Percentiles rank a stretch among this genome's conserved stretches.
Evolutionary conservation across 2,888 invertebrate genomes (phyloP).

Genomic region (Hoplodrina ambigua): DNA sequence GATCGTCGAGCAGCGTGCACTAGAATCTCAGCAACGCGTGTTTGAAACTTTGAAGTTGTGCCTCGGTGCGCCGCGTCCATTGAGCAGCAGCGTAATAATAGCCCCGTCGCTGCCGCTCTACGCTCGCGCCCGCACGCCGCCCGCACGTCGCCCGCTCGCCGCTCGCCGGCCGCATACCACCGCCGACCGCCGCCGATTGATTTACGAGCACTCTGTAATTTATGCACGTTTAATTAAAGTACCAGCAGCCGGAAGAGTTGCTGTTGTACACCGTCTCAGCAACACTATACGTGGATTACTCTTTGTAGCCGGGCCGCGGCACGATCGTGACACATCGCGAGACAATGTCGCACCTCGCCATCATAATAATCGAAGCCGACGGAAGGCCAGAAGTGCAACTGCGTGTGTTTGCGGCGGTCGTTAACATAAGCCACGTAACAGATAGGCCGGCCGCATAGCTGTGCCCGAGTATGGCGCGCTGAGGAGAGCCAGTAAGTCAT

Average conservation of each 20-base stretch:
- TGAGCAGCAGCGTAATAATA: slow-evolving; percentile 71
- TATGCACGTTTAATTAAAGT: slow-evolving; percentile 88
- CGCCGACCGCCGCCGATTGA: slow-evolving; percentile 76
- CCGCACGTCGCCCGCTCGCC: slow-evolving; percentile 43
- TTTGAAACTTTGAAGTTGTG: slow-evolving; percentile 69
- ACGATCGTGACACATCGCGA: not conserved
- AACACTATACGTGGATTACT: slow-evolving; percentile 51
- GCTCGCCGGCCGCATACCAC: slow-evolving; percentile 63
- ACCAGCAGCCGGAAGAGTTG: slow-evolving; percentile 82
- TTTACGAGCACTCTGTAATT: slow-evolving; percentile 81
- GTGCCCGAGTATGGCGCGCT: slow-evolving; percentile 51
- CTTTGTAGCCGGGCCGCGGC: slow-evolving; percentile 23
- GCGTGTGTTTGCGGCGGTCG: slow-evolving; percentile 33
- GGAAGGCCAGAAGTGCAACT: slow-evolving; percentile 37
- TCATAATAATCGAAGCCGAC: slow-evolving; percentile 28
- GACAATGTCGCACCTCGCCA: slow-evolving; percentile 31
- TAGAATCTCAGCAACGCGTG: slow-evolving; percentile 73
- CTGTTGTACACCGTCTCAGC: slow-evolving; percentile 46
- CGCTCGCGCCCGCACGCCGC: slow-evolving; percentile 52
- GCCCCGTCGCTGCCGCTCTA: slow-evolving; percentile 56
- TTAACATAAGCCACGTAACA: slow-evolving; percentile 59
- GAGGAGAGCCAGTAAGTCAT: slow-evolving; percentile 62
- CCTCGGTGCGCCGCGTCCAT: slow-evolving; percentile 68
- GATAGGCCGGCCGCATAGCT: slow-evolving; percentile 37
- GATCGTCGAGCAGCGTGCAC: slow-evolving; percentile 64